Percentiles rank a stretch among this genome's conserved stretches.
These are phyloP conservation scores for Margarornis squamiger DNA, from an alignment of 2,797 vertebrate genomes.

Conservation along the genomic window DNA sequence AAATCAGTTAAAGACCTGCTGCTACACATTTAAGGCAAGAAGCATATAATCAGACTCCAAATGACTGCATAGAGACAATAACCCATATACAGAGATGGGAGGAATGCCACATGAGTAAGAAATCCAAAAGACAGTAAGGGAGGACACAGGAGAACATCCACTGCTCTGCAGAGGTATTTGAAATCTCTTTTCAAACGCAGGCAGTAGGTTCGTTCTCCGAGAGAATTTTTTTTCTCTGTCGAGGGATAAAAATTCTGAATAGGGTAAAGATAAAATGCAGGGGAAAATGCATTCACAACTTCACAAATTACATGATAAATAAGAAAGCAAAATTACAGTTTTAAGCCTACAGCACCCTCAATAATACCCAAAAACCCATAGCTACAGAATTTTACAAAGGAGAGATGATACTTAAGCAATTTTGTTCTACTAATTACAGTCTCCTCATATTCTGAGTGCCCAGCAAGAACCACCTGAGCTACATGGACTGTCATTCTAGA, in stretches of 20 bases:
- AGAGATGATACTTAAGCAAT: neutral
- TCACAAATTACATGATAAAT: neutral
- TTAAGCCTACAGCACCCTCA: neutral
- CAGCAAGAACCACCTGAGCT: neutral
- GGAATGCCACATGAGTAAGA: neutral
- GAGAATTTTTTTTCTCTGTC: neutral
- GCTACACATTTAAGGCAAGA: neutral
- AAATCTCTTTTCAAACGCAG: neutral
- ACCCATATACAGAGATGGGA: neutral
- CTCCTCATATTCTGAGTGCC: neutral
- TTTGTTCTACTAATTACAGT: neutral
- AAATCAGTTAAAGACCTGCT: neutral
- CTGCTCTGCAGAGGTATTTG: neutral
- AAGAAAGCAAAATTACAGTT: neutral
- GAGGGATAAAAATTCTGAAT: neutral
- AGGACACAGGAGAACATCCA: neutral
- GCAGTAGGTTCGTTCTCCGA: neutral
- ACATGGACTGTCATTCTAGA: neutral
- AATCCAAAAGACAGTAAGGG: neutral
- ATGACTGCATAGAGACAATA: neutral
- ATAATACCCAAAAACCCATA: neutral
- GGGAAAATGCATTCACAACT: neutral
- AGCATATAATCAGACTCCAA: neutral
- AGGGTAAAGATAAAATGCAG: neutral
- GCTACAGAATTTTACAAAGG: neutral